Percentiles rank a stretch among this genome's conserved stretches.
Conservation (phyloP, 2,113 vertebrate species). For the Lepus europaeus region DNA sequence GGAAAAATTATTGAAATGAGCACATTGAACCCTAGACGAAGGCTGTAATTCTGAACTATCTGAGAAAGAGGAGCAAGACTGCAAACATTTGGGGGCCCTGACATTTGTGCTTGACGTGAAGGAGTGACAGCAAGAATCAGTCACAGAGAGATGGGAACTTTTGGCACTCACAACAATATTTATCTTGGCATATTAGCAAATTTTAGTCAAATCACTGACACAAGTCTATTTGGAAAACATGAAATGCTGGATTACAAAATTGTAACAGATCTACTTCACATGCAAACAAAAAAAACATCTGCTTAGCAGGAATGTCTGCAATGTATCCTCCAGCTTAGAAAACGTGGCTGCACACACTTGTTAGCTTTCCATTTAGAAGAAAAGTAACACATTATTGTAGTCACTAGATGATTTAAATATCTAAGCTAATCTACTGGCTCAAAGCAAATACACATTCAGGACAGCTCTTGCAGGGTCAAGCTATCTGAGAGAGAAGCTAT, state of each 20-base stretch:
- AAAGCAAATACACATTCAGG: neutral
- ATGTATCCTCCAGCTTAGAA: neutral
- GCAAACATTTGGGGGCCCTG: neutral
- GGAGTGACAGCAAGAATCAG: conserved; percentile 39
- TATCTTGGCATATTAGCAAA: conserved; percentile 67
- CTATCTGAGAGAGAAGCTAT: neutral
- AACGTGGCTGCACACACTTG: neutral
- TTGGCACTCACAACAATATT: conserved; percentile 58
- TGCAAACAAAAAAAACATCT: conserved; percentile 71
- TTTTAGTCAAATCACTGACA: conserved; percentile 68
- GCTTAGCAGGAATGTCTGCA: neutral
- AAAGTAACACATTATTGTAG: neutral
- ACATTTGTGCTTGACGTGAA: neutral
- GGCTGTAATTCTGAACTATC: neutral
- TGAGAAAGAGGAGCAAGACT: neutral
- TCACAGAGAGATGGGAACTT: conserved; percentile 25
- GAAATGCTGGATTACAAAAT: conserved; percentile 61
- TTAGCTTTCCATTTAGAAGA: conserved; percentile 25
- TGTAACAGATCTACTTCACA: conserved; percentile 53
- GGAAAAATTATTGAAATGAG: conserved; percentile 78
- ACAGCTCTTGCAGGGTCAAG: neutral
- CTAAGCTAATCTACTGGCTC: neutral
- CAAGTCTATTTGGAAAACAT: conserved; percentile 69
- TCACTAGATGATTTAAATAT: neutral
- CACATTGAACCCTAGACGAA: conserved; percentile 21